These are phyloP conservation scores for Yasuhikotakia modesta DNA, from an alignment of 2,797 vertebrate genomes.

Conservation along the genomic window DNA sequence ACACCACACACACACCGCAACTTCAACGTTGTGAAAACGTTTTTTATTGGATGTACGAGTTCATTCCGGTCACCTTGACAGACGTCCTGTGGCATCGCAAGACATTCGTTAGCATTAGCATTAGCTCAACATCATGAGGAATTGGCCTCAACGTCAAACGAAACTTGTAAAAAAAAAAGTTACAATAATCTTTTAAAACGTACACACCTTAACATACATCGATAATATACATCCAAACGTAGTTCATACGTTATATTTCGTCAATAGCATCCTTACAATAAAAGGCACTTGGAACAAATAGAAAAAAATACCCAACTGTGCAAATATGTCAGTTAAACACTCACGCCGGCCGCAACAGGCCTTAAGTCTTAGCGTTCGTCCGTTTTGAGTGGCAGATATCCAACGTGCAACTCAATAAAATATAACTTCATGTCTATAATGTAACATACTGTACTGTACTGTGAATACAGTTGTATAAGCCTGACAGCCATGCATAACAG, in stretches of 20 bases:
- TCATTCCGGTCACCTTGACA: conserved; percentile 9
- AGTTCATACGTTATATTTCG: conserved; percentile 42
- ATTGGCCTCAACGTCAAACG: conserved; percentile 35
- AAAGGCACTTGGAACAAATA: conserved; percentile 73
- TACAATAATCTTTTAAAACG: conserved; percentile 28
- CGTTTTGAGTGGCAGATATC: conserved; percentile 9
- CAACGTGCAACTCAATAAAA: neutral
- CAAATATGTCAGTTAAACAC: conserved; percentile 65
- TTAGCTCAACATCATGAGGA: conserved; percentile 31
- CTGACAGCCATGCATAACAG: conserved; percentile 38
- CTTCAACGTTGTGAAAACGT: conserved; percentile 8
- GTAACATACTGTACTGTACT: neutral
- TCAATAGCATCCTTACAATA: conserved; percentile 62
- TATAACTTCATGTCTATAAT: conserved; percentile 1
- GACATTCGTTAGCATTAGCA: conserved; percentile 10
- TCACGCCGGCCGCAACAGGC: conserved; percentile 64
- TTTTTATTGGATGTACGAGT: conserved; percentile 34
- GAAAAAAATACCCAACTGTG: conserved; percentile 65
- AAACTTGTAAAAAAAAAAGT: conserved; percentile 1
- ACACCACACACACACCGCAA: neutral
- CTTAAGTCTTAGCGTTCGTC: conserved; percentile 63
- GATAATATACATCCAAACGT: conserved; percentile 42
- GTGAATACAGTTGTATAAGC: conserved; percentile 19
- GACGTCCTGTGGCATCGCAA: conserved; percentile 17
- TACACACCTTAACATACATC: conserved; percentile 7